Evolutionary conservation across 2,888 invertebrate genomes (phyloP), one percentile per base, ranked within the genome.

Genomic region (Nesidiocoris tenuis): DNA sequence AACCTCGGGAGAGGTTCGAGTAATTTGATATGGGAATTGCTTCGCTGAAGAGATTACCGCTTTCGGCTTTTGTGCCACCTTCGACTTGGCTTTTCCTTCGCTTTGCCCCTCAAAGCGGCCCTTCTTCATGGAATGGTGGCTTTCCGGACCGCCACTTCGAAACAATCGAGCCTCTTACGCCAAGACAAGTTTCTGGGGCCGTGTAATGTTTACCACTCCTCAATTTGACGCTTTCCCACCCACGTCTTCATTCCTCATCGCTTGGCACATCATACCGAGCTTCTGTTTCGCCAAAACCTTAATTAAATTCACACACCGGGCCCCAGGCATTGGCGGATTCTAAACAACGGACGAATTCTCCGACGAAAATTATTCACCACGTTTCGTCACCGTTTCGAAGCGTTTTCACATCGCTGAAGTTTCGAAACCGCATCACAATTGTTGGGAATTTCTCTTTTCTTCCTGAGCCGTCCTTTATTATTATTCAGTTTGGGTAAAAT

Each of bases 1-100:
- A 63, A 56, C 74, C 74, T 57, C 63, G 17, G 39, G 59, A 75
- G 66, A 61, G 75, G 68, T 75, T 75, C 75, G 71, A 75, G 77
- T 77, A 77, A 77, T 77, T 77, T 76, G 77, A 77, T 74, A 77
- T 76, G 76, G 77, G 77, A 77, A 77, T 72, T 64, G 77, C 72
- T 61, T 76, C 64, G 76, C 39, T 7, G 39, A 12, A 39, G 75
- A 75, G 76, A 77, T 77, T 76, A 77, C 72, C 72, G 74, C 22
- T 25, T 18, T 61, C 39, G 63, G 67, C 66, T 77, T 72, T 68
- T 77, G 75, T 77, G 39, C 39, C 39, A 39, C 39, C 39, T 39
- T 39, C 39, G 39, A 39, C 39, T 39, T 39, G 39, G 39, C 39
- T 39, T 39, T 39, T 39, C 39, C 39, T 39, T 39, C 39, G 12